Conservation (phyloP, 2,797 vertebrate species). For the Siniperca obscura region DNA sequence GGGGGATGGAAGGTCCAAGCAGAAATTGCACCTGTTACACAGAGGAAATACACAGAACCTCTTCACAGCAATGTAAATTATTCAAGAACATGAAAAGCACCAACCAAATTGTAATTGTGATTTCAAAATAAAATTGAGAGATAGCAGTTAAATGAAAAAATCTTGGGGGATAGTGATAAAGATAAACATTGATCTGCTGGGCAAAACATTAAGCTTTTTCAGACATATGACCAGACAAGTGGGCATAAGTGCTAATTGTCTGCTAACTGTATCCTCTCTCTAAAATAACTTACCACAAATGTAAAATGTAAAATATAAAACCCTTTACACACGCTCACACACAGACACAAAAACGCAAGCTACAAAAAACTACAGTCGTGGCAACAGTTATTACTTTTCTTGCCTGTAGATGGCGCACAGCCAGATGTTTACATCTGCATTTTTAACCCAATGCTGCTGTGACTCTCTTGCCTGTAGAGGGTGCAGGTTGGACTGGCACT, state of each 20-base stretch:
- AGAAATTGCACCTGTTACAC: background rate
- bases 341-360: background rate
- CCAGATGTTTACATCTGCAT: slow-evolving; percentile 1
- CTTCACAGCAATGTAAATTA: background rate
- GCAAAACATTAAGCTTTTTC: background rate
- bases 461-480: slow-evolving; percentile 11
- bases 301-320: background rate
- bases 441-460: slow-evolving; percentile 16
- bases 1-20: background rate
- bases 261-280: no score
- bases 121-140: background rate
- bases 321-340: background rate
- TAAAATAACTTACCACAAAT: background rate
- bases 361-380: background rate
- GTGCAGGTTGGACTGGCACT: background rate
- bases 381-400: background rate
- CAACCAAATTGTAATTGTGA: background rate
- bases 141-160: background rate
- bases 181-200: background rate
- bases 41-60: background rate
- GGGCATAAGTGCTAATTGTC: background rate
- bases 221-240: background rate
- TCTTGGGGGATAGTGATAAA: background rate
- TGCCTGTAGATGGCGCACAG: slow-evolving; percentile 11
- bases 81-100: background rate